phyloP scores from a whole-genome alignment of 2,888 invertebrate genomes.

The Linnaemya vulpina region DNA sequence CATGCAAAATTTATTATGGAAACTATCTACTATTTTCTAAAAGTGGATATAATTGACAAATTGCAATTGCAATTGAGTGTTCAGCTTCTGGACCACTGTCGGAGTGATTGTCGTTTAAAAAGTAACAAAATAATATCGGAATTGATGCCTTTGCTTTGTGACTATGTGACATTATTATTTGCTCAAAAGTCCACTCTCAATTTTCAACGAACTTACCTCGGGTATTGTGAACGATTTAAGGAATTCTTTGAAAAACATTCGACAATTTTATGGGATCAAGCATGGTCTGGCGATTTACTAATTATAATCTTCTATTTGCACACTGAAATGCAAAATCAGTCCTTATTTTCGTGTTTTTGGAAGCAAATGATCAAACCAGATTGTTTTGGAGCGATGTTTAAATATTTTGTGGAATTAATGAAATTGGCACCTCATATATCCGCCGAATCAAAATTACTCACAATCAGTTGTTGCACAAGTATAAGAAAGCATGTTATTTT shows the following conservation, averaged over 20 bases:
- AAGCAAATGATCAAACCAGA: conserved; percentile 72
- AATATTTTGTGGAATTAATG: conserved; percentile 75
- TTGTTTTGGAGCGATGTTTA: conserved; percentile 74
- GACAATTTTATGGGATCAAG: conserved; percentile 70
- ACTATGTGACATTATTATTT: conserved; percentile 76
- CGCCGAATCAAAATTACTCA: conserved; percentile 72
- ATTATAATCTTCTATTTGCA: conserved; percentile 74
- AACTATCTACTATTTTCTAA: conserved; percentile 70
- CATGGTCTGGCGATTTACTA: conserved; percentile 78
- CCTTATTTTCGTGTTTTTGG: conserved; percentile 75
- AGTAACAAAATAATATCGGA: conserved; percentile 72
- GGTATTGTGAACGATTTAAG: conserved; percentile 75
- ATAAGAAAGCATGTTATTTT: conserved; percentile 78
- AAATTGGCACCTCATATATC: conserved; percentile 74
- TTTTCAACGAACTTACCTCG: conserved; percentile 74
- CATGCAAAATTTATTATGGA: conserved; percentile 74
- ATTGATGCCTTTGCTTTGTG: conserved; percentile 76
- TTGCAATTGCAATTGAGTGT: conserved; percentile 73
- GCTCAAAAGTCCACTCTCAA: conserved; percentile 64
- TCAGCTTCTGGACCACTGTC: conserved; percentile 75
- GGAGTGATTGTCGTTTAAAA: conserved; percentile 73
- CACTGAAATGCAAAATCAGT: conserved; percentile 72
- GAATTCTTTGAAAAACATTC: conserved; percentile 74
- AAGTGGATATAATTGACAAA: conserved; percentile 73
- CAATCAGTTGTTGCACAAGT: conserved; percentile 77